phyloP scores from a whole-genome alignment of 2,888 invertebrate genomes.

The Scrobipalpa costella region DNA sequence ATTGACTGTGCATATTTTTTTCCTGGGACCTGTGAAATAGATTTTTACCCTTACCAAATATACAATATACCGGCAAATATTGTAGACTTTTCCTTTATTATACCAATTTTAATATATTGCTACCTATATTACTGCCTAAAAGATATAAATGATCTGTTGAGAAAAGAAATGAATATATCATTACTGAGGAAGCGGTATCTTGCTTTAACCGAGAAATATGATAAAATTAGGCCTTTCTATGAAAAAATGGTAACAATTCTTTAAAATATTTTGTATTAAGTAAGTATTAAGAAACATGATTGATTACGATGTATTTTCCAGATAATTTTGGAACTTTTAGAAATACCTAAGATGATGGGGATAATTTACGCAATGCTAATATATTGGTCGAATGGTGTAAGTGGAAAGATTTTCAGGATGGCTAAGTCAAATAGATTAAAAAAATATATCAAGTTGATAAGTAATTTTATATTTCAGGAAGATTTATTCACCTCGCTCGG shows the following conservation, averaged over 20 bases:
- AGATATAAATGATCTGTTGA: background rate
- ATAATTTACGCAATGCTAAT: too few species aligned
- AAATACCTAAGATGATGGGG: too few species aligned
- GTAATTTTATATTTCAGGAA: background rate
- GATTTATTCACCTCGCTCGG: background rate
- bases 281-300: too few species aligned
- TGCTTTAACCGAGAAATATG: background rate
- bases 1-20: background rate
- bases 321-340: background rate
- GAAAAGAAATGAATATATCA: background rate
- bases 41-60: background rate
- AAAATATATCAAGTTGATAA: too few species aligned
- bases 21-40: background rate
- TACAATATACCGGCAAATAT: background rate
- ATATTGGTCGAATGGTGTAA: too few species aligned
- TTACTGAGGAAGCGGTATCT: background rate
- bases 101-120: background rate
- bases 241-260: constrained; percentile 2
- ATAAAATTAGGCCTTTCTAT: background rate
- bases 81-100: background rate
- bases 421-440: too few species aligned
- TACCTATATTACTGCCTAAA: background rate
- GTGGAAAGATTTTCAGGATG: too few species aligned
- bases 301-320: too few species aligned
- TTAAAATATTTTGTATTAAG: background rate